phyloP scores from a whole-genome alignment of 2,113 vertebrate genomes.

The Oenanthe oenanthe region DNA sequence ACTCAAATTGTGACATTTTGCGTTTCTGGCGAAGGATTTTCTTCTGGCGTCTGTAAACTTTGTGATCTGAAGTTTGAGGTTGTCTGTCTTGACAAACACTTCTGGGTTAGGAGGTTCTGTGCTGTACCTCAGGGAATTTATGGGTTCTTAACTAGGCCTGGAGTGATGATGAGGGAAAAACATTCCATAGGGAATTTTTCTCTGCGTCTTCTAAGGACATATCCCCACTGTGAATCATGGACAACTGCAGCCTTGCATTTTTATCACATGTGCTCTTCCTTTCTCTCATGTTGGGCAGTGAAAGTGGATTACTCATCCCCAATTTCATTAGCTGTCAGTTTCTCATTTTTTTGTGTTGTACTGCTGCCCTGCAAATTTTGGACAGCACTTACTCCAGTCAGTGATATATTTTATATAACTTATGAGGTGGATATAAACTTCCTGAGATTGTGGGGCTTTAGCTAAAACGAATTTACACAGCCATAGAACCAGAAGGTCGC shows the following conservation, averaged over 20 bases:
- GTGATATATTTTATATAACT: neutral
- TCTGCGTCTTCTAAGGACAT: neutral
- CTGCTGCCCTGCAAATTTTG: neutral
- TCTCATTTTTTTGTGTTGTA: slow-evolving; percentile 32
- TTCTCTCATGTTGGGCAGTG: slow-evolving; percentile 3
- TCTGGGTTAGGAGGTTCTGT: neutral
- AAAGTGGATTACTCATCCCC: slow-evolving; percentile 36
- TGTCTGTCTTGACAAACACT: neutral
- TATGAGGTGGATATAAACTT: neutral
- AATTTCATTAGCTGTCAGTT: slow-evolving; percentile 15
- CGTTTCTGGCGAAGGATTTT: neutral
- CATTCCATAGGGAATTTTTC: neutral
- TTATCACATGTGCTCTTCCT: neutral
- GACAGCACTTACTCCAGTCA: neutral
- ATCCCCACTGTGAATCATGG: neutral
- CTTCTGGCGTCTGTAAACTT: neutral
- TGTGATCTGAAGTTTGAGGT: neutral
- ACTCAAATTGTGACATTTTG: slow-evolving; percentile 48
- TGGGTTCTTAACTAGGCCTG: neutral
- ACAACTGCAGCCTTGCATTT: neutral
- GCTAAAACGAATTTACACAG: neutral
- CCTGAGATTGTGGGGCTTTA: neutral
- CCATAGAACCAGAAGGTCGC: neutral
- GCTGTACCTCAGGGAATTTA: neutral
- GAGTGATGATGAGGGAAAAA: neutral